Base-by-base conservation (phyloP, 2,797 vertebrate species). In the Enoplosus armatus region DNA sequence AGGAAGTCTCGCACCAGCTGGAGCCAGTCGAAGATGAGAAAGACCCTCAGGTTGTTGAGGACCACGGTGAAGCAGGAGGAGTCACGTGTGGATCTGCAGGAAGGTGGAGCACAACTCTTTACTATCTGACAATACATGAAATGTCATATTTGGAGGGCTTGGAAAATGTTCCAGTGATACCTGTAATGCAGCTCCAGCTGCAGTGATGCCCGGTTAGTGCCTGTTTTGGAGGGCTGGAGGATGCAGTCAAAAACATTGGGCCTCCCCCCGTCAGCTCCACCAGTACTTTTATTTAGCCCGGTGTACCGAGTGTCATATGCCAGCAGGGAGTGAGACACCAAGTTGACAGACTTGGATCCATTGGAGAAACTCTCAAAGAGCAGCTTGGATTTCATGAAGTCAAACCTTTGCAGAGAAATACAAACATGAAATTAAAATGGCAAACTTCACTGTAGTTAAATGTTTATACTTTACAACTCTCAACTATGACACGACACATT, bases 381-480 rank as follows among this genome's bases (percentile, higher is more conserved):
- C 82, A 99, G 90, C 90, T 99, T 99, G 59, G 98, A 99, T 89
- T 99, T 99, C 95, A 98, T 98, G 83, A 99, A 99, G 92, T 99
- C 97, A 90, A 99, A 99, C 89, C 98, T 99, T 67, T 72, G 55
- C 0, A 45, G 16, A 78, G 8, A 83, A 26, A 68, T 1, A 66
- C 1, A 76, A 33, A 60, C 3, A 48, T 16, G 5, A 33, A 0
- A n/a, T 64, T 37, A 50, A 56, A 59, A 37, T 5, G 43, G 4
- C 22, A n/a, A n/a, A 4, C 24, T 10, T 29, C 6, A 14, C n/a
- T 47, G 35, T 10, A 24, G n/a, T 47, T 12, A 6, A 22, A 45
- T 22, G 11, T 64, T 45, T 22, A 22, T 18, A 7, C 11, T 20
- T 54, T 43, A 5, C 26, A 48, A 33, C 29, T 26, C 22, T 48